These are phyloP conservation scores for Sus cebifrons DNA, from an alignment of 2,797 vertebrate genomes.

Conservation along the genomic window DNA sequence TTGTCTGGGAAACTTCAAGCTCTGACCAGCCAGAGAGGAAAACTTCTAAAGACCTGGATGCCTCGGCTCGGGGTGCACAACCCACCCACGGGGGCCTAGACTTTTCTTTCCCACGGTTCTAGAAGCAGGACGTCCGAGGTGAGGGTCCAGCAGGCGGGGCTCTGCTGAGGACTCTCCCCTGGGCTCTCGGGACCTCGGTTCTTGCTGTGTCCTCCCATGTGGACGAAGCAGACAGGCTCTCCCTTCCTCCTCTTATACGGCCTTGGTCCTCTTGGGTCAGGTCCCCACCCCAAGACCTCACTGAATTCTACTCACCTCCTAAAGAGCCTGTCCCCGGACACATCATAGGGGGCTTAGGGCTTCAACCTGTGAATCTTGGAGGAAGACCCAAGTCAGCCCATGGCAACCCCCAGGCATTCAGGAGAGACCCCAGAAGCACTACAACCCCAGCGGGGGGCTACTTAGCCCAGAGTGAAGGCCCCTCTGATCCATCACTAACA, in stretches of 20 bases:
- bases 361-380: neutral
- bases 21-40: neutral
- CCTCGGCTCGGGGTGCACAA: fast-evolving
- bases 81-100: no score
- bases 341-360: neutral
- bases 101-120: neutral
- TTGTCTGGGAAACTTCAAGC: neutral
- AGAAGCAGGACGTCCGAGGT: neutral
- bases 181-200: fast-evolving
- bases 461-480: neutral
- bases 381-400: neutral
- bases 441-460: fast-evolving
- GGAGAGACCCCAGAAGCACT: fast-evolving
- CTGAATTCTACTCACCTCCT: neutral
- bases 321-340: neutral
- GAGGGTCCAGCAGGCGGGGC: fast-evolving
- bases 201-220: neutral
- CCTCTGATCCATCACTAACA: fast-evolving
- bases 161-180: neutral
- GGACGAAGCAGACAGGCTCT: neutral
- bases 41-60: fast-evolving
- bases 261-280: neutral
- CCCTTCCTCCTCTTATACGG: no score
- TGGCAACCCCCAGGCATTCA: neutral
- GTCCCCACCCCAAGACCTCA: neutral